Evolutionary conservation across 2,888 invertebrate genomes (phyloP), one percentile per base, ranked within the genome.

Genomic region (Rhyacophila evoluta): DNA sequence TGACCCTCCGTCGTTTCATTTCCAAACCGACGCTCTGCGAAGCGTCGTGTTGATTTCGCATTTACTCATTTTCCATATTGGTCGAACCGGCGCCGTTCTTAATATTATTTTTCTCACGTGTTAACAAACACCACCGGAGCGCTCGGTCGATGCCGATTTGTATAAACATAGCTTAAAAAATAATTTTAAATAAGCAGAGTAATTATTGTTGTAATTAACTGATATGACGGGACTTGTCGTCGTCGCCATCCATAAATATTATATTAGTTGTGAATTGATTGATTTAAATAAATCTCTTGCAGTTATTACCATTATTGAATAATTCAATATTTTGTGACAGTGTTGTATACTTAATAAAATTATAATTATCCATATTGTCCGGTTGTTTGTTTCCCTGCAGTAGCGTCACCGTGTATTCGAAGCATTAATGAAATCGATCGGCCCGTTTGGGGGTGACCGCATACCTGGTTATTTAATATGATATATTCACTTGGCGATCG

Each of bases 101-200:
- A n/a, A n/a, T 33, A 4, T 55, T 55, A 55, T 25, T 55, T 55
- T 55, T 55, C 55, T 55, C 55, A 39, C 39, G 15, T 39, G n/a
- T 39, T n/a, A n/a, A n/a, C n/a, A 15, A 39, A 69, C n/a, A 12
- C 28, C 75, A 38, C 38, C 29, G 38, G 75, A 27, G 33, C 39
- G 29, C 70, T 41, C 71, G 29, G 41, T 27, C 37, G 55, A 55
- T 33, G 12, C 68, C 77, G 69, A 74, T 74, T 70, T 78, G 78
- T 78, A 75, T 78, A 75, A 78, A 78, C 55, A 73, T 80, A 78
- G 80, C 75, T 75, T 80, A 80, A 79, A 80, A 71, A 55, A 80
- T 77, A 75, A 79, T 79, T 70, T 79, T 77, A 80, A 79, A 76
- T 70, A 68, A 79, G 77, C 74, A 75, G 73, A 80, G 73, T 78